phyloP scores from a whole-genome alignment of 2,797 vertebrate genomes.

The Adrianichthys oophorus region DNA sequence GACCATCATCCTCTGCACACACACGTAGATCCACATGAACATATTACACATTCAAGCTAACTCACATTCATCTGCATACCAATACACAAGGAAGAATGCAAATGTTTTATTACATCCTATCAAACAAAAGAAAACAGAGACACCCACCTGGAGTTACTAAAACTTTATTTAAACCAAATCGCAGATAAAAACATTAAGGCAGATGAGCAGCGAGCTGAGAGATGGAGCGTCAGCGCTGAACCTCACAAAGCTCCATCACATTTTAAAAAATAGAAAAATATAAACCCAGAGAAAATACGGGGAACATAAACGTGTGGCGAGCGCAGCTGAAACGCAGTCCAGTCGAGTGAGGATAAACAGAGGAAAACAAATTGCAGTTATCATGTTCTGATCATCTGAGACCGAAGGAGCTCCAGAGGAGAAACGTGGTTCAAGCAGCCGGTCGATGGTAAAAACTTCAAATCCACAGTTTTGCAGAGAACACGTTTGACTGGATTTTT shows the following conservation, averaged over 20 bases:
- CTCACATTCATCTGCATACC: no score
- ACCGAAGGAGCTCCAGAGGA: constrained; percentile 16
- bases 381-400: constrained; percentile 18
- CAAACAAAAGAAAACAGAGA: neutral
- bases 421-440: constrained; percentile 27
- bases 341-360: constrained; percentile 3
- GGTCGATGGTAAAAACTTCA: neutral
- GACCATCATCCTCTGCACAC: no score
- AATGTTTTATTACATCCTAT: no score
- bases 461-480: no score
- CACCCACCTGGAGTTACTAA: constrained; percentile 26
- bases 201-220: constrained; percentile 62
- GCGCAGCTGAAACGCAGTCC: neutral
- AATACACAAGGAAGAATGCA: no score
- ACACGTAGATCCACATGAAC: no score
- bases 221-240: constrained; percentile 45
- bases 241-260: constrained; percentile 40
- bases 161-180: constrained; percentile 69
- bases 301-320: constrained; percentile 10
- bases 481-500: no score
- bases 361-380: constrained; percentile 42
- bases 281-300: constrained; percentile 48
- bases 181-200: constrained; percentile 73
- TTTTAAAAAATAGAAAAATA: constrained; percentile 60
- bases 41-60: no score